Conservation (phyloP, 2,113 vertebrate species). For the Myotis yumanensis region DNA sequence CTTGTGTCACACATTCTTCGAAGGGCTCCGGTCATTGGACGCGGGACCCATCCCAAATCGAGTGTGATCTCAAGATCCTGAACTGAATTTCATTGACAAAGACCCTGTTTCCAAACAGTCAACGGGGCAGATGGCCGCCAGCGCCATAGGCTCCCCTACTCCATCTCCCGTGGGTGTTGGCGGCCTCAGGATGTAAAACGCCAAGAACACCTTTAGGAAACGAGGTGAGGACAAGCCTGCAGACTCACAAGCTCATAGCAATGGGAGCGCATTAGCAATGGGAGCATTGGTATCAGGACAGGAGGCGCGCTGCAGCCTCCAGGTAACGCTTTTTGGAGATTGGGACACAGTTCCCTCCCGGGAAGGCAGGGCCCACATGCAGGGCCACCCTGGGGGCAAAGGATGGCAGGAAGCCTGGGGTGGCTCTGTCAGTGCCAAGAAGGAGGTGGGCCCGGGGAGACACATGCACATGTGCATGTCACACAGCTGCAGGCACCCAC, state of each 20-base stretch:
- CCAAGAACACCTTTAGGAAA: neutral
- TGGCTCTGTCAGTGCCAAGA: too few relatives aligned
- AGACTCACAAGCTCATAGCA: neutral
- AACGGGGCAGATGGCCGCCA: too few relatives aligned
- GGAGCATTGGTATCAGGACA: neutral
- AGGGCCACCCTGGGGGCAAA: neutral
- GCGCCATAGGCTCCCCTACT: too few relatives aligned
- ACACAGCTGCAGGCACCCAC: neutral
- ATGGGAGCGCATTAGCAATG: too few relatives aligned
- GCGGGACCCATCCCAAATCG: too few relatives aligned
- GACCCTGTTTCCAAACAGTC: too few relatives aligned
- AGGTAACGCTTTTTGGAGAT: neutral
- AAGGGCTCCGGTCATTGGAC: too few relatives aligned
- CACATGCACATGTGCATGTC: neutral
- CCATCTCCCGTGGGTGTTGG: too few relatives aligned
- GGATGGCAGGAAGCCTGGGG: neutral
- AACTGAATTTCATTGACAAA: too few relatives aligned
- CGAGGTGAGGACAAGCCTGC: too few relatives aligned
- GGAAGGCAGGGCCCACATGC: neutral
- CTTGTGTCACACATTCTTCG: too few relatives aligned
- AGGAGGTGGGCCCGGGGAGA: neutral
- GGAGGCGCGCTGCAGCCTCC: neutral
- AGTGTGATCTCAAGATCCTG: too few relatives aligned
- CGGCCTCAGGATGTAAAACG: neutral
- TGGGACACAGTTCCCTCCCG: rapidly evolving